Evolutionary conservation across 2,113 vertebrate genomes (phyloP), one percentile per base, ranked within the genome.

Genomic region (Elachura formosa): DNA sequence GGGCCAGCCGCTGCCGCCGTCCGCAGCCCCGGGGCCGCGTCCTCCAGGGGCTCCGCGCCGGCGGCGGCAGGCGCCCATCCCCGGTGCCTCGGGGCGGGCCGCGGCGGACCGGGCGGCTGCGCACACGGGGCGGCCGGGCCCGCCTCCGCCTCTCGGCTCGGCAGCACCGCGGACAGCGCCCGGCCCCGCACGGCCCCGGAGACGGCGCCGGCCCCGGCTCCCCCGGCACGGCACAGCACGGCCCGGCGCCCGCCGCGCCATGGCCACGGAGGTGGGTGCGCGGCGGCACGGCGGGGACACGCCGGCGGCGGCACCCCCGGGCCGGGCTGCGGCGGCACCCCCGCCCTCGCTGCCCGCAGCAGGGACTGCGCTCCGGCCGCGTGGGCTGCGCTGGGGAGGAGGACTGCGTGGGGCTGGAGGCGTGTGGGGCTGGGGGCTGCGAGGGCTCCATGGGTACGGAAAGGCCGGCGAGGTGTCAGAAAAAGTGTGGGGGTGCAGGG

Each of bases 51-150:
- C 33, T 56, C 38, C 4, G n/a, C 1, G 48, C 24, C 58, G n/a
- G 41, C 2, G 34, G 40, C 51, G 20, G 58, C 63, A 25, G 63
- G 34, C 38, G 74, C 91, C 94, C 91, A 72, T 67, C 68, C 12
- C 31, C 90, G n/a, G 63, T 41, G 75, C 89, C 89, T 85, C 85
- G 58, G 93, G 89, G 89, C 84, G 93, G 93, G 74, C 64, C 73
- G 61, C 3, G 41, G 38, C 21, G 74, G 79, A 54, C 89, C 79
- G 84, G 69, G 93, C 77, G 87, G 87, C 87, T 94, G 87, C 92
- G 87, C 92, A 93, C 58, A 90, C 75, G 63, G 59, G 79, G 48
- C 66, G 52, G 73, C 48, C 48, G 46, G 46, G 46, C 46, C 46
- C 46, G 46, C 46, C 46, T 48, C 46, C 46, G 48, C 48, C 48